phyloP scores from a whole-genome alignment of 2,797 vertebrate species.

The Anabas testudineus region DNA sequence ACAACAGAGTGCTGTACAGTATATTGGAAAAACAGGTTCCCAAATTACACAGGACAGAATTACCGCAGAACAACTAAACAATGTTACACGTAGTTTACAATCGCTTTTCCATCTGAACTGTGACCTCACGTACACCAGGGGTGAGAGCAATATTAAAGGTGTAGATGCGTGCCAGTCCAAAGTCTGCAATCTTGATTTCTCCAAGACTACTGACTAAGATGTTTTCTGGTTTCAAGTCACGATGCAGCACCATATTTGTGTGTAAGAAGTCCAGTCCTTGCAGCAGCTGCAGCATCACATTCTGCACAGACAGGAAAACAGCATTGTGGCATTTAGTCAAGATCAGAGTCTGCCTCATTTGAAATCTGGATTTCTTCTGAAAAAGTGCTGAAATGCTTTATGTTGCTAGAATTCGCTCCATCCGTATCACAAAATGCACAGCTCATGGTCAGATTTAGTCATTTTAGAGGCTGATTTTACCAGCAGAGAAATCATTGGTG shows the following conservation, averaged over 20 bases:
- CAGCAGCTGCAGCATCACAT: slow-evolving; percentile 83
- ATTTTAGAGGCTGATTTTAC: no score
- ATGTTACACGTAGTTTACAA: background rate
- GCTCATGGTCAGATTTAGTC: no score
- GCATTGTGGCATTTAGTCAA: background rate
- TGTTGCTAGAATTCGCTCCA: no score
- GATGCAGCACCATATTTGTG: slow-evolving; percentile 83
- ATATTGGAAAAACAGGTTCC: background rate
- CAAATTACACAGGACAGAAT: background rate
- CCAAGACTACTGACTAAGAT: slow-evolving; percentile 82
- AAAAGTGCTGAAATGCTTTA: no score
- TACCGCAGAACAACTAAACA: background rate
- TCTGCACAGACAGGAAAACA: slow-evolving; percentile 65
- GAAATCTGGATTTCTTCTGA: background rate
- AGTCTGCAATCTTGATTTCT: slow-evolving; percentile 87
- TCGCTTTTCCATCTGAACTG: background rate
- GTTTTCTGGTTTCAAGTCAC: slow-evolving; percentile 87
- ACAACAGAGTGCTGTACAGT: background rate
- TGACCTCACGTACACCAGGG: slow-evolving; percentile 77
- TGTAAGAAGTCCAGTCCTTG: slow-evolving; percentile 86
- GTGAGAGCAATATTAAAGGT: slow-evolving; percentile 83
- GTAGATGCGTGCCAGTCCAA: slow-evolving; percentile 85
- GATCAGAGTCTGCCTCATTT: background rate
- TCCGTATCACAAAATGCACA: no score
- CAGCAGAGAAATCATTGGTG: no score